Base-by-base conservation (phyloP, 1,140 invertebrate genomes). In the Caenorhabditis briggsae region DNA sequence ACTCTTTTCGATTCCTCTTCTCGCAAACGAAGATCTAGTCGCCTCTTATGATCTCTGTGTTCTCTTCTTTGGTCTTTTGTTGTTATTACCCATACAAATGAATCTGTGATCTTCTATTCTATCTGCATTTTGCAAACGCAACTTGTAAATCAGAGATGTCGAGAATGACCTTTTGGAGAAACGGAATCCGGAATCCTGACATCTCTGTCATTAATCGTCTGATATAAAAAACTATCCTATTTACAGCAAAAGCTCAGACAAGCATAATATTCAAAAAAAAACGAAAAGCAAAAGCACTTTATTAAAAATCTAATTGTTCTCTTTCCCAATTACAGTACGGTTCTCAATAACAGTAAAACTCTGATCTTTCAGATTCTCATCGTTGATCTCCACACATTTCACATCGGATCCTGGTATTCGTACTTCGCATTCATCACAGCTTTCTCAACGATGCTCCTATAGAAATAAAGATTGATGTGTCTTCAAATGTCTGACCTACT, bases 341-440 rank as follows among this genome's bases (percentile, higher is more conserved):
- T 48, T 78, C 7, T 78, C 70, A 43, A 78, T 78, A 14, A 78
- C 20, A 23, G 46, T 78, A 46, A 78, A 78, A 23, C 70, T 78
- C 33, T 50, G 70, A 78, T 78, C 70, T 23, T 78, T 78, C 70
- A 78, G 46, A 50, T 23, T 78, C n/a, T 78, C n/a, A 6, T 50
- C 84, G 18, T 9, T 85, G 23, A 85, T 74, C 33, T 48, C 61
- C 7, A 85, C 84, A 46, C n/a, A 43, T 16, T 61, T 53, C 5
- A 50, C 61, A 50, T 58, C 61, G 18, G 61, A 53, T 12, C 97
- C 97, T 53, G 97, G 98, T 85, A 98, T 96, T 98, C 97, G 93
- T 97, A 99, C 97, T 98, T 98, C 58, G 97, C 95, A 91, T 99
- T 97, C 87, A 98, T 93, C 25, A 99, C 93, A 74, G 98, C 94